phyloP scores from a whole-genome alignment of 2,888 invertebrate species.

The Cerceris rybyensis region DNA sequence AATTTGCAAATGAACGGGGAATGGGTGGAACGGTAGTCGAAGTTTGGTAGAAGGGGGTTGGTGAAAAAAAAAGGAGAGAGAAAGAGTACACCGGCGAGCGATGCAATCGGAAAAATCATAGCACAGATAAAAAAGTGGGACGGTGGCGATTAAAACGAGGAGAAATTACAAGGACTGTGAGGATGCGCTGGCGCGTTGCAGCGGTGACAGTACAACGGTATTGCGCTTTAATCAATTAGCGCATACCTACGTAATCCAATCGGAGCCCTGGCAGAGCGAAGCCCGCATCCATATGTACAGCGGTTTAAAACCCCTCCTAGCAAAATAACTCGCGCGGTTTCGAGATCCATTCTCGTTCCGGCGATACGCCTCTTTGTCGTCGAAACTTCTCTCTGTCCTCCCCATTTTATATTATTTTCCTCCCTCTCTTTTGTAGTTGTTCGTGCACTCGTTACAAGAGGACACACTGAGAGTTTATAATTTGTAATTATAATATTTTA shows the following conservation, averaged over 20 bases:
- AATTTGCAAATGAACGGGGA: conserved; percentile 4
- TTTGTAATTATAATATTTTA: too few species aligned
- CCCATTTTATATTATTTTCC: neutral
- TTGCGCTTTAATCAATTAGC: conserved; percentile 77
- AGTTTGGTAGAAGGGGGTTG: neutral
- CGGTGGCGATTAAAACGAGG: conserved; percentile 38
- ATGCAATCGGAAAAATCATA: conserved; percentile 3
- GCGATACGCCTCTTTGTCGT: conserved; percentile 36
- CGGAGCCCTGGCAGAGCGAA: conserved; percentile 59
- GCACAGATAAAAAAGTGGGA: conserved; percentile 10
- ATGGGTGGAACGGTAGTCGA: neutral
- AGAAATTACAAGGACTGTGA: conserved; percentile 31
- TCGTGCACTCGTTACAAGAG: neutral
- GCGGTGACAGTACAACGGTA: conserved; percentile 27
- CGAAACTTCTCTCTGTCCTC: conserved; percentile 21
- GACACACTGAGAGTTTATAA: too few species aligned
- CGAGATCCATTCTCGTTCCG: conserved; percentile 46
- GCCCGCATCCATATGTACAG: conserved; percentile 71
- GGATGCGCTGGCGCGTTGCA: conserved; percentile 14
- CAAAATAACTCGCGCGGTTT: conserved; percentile 71
- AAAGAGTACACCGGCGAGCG: neutral
- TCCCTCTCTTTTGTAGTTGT: conserved; percentile 15
- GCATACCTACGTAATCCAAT: conserved; percentile 73
- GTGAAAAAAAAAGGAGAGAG: too few species aligned
- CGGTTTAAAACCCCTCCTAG: conserved; percentile 70